Evolutionary conservation across 2,888 invertebrate genomes (phyloP).

Genomic region (Ditula angustiorana): DNA sequence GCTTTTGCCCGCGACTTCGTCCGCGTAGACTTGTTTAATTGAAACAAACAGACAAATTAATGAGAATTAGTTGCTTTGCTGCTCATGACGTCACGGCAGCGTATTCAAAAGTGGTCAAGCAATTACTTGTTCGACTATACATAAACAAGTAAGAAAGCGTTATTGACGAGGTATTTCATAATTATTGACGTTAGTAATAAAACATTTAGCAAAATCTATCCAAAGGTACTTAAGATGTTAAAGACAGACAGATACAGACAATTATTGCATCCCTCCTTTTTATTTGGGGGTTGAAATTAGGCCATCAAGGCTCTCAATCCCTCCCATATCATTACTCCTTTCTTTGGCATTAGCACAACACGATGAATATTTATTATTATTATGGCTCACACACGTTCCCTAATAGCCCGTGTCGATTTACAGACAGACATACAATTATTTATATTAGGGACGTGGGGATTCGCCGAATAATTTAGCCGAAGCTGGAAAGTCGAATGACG

Average conservation of each 20-base stretch:
- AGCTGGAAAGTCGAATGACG: background rate
- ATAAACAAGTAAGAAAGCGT: no score
- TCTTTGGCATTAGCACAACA: conserved; percentile 62
- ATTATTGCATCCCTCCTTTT: background rate
- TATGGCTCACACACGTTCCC: conserved; percentile 54
- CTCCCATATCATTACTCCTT: conserved; percentile 52
- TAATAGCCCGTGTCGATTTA: conserved; percentile 66
- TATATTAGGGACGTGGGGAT: conserved; percentile 29
- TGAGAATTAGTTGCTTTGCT: no score
- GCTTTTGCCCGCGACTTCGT: no score
- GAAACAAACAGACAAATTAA: no score
- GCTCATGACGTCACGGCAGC: no score
- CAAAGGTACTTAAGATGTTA: no score
- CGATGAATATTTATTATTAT: conserved; percentile 73
- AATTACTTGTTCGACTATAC: no score
- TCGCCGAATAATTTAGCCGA: conserved; percentile 4
- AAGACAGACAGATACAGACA: background rate
- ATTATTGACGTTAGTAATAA: no score
- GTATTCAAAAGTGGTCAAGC: no score
- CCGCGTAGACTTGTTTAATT: no score
- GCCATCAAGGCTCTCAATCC: conserved; percentile 5
- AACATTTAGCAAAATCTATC: no score
- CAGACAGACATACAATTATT: conserved; percentile 45
- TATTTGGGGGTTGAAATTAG: background rate
- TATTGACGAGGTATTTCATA: no score